These are phyloP conservation scores for Chiridota heheva DNA, from an alignment of 35 echinoderm and acorn worm species.

Conservation along the genomic window DNA sequence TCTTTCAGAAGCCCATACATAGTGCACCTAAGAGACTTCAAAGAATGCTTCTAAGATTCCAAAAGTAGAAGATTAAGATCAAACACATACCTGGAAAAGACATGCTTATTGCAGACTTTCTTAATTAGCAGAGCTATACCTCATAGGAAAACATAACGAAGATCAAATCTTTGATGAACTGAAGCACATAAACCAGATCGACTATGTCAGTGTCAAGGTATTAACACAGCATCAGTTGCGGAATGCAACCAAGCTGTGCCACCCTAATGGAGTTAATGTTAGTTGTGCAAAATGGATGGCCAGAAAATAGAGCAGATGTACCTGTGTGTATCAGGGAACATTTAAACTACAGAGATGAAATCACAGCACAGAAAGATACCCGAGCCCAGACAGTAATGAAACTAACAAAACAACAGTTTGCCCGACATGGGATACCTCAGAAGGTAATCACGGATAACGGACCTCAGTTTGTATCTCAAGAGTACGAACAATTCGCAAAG, in stretches of 20 bases:
- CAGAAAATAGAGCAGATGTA: constrained; percentile 38
- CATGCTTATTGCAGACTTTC: constrained; percentile 55
- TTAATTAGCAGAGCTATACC: constrained; percentile 46
- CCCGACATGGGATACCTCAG: constrained; percentile 40
- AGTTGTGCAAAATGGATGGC: constrained; percentile 52
- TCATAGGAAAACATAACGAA: background rate
- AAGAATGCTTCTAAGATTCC: too few species aligned
- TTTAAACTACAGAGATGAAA: constrained; percentile 50
- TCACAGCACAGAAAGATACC: constrained; percentile 51
- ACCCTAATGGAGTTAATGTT: constrained; percentile 47
- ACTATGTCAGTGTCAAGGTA: too few species aligned
- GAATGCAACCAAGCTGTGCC: constrained; percentile 4
- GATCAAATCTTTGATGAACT: constrained; percentile 1
- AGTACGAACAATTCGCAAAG: constrained; percentile 33
- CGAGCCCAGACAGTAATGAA: constrained; percentile 9
- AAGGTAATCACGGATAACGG: constrained; percentile 59
- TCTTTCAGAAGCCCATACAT: too few species aligned
- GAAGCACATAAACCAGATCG: background rate
- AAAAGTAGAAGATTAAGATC: constrained; percentile 35
- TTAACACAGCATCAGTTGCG: too few species aligned
- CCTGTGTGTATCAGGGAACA: constrained; percentile 31
- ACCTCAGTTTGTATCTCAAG: constrained; percentile 36
- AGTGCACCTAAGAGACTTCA: too few species aligned
- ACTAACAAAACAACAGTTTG: constrained; percentile 36
- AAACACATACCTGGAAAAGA: constrained; percentile 44